Percentiles rank a stretch among this genome's conserved stretches.
phyloP scores from a whole-genome alignment of 1,140 invertebrate species.

The Drosophila repleta region DNA sequence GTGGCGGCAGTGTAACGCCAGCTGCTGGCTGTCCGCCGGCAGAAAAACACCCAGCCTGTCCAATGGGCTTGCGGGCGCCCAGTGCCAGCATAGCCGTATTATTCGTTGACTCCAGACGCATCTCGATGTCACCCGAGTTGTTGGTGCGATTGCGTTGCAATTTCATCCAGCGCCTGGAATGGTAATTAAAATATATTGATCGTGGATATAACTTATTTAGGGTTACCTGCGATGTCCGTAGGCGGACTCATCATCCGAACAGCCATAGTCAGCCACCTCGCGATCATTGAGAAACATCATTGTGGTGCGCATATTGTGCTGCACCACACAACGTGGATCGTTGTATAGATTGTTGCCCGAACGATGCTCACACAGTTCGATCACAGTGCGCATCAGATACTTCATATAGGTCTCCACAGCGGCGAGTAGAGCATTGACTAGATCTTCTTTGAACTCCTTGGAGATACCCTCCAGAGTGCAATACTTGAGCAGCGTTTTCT shows the following conservation, averaged over 20 bases:
- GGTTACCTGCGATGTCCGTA: slow-evolving; percentile 28
- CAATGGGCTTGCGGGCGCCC: slow-evolving; percentile 26
- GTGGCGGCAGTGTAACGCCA: neutral
- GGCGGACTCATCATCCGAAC: slow-evolving; percentile 44
- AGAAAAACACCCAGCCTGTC: neutral
- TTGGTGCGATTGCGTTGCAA: slow-evolving; percentile 1
- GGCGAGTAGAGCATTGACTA: slow-evolving; percentile 41
- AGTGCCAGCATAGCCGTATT: slow-evolving; percentile 48
- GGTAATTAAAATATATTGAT: too few species aligned
- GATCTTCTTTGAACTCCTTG: neutral
- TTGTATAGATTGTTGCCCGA: slow-evolving; percentile 31
- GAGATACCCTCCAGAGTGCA: neutral
- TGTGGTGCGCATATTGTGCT: slow-evolving; percentile 33
- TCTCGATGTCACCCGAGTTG: neutral
- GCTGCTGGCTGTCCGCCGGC: neutral
- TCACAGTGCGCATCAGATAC: neutral
- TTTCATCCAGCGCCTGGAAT: slow-evolving; percentile 37
- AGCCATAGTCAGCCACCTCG: slow-evolving; percentile 30
- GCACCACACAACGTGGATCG: slow-evolving; percentile 25
- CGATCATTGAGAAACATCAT: slow-evolving; percentile 54
- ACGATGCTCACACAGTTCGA: slow-evolving; percentile 51
- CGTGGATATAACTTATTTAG: neutral
- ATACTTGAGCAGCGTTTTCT: slow-evolving; percentile 22
- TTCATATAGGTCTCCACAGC: slow-evolving; percentile 59
- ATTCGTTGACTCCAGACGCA: slow-evolving; percentile 41